phyloP scores from a whole-genome alignment of 2,888 invertebrate species.

The Myopa testacea region DNA sequence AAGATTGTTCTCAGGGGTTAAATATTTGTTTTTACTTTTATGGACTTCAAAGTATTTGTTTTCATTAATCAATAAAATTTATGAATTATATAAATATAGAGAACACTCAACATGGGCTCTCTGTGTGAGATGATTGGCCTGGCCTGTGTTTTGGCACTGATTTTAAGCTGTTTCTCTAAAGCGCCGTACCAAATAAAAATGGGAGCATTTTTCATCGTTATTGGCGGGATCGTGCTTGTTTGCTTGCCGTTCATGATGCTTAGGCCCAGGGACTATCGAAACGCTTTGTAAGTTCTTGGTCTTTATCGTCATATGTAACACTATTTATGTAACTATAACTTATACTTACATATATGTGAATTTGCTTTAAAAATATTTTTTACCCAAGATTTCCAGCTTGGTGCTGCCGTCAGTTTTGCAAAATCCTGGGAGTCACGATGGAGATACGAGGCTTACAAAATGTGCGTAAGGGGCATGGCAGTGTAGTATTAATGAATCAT shows the following conservation, averaged over 20 bases:
- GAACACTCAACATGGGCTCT: constrained; percentile 56
- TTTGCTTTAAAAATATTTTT: background rate
- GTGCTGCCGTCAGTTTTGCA: constrained; percentile 70
- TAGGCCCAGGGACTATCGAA: constrained; percentile 78
- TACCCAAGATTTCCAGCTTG: constrained; percentile 76
- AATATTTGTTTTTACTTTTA: too few relatives aligned
- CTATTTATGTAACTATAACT: too few relatives aligned
- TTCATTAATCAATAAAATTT: too few relatives aligned
- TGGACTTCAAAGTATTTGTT: too few relatives aligned
- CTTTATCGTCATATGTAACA: too few relatives aligned
- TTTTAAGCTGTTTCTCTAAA: constrained; percentile 62
- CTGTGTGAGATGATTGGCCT: constrained; percentile 63
- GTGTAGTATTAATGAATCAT: constrained; percentile 88
- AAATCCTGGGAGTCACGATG: constrained; percentile 76
- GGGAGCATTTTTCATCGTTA: constrained; percentile 73
- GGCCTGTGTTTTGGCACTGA: constrained; percentile 60
- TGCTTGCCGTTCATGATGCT: constrained; percentile 82
- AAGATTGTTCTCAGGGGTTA: too few relatives aligned
- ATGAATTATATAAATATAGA: too few relatives aligned
- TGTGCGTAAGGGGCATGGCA: constrained; percentile 79
- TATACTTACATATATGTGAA: too few relatives aligned
- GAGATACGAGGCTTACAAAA: constrained; percentile 82
- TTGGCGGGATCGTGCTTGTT: constrained; percentile 72
- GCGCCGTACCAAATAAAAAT: constrained; percentile 81
- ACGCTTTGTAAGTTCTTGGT: constrained; percentile 78